Percentiles rank a stretch among this genome's conserved stretches.
phyloP scores from a whole-genome alignment of 2,113 vertebrate genomes.

The Boulengeromyrus knoepffleri region DNA sequence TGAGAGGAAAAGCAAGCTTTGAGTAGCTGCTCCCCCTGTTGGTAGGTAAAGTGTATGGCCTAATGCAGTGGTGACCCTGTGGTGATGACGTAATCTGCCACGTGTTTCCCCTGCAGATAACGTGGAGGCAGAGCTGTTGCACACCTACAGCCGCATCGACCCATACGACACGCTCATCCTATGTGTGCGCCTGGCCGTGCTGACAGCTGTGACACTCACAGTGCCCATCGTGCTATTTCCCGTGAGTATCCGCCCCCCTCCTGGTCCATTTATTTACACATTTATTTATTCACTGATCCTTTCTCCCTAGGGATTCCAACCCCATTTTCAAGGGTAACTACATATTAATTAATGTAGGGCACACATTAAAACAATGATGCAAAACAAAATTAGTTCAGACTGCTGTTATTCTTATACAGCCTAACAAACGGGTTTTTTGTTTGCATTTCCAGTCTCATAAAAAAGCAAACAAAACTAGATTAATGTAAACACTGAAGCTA shows the following conservation, averaged over 20 bases:
- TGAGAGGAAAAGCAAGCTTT: background rate
- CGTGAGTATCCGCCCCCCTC: conserved; percentile 45
- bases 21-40: conserved; percentile 44
- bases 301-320: background rate
- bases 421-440: background rate
- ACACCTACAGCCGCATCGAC: conserved; percentile 89
- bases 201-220: conserved; percentile 89
- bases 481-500: background rate
- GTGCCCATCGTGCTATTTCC: conserved; percentile 97
- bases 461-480: background rate
- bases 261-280: background rate
- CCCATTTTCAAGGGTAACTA: background rate
- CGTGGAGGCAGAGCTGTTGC: conserved; percentile 89
- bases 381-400: background rate
- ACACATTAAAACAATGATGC: background rate
- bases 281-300: background rate
- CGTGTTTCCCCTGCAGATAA: conserved; percentile 54
- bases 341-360: background rate
- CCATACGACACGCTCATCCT: conserved; percentile 83
- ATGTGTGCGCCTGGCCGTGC: conserved; percentile 90
- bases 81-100: background rate
- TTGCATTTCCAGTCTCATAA: background rate
- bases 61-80: background rate
- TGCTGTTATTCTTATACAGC: background rate
- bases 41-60: conserved; percentile 20